phyloP scores from a whole-genome alignment of 2,888 invertebrate genomes.

The Megalurothrips usitatus region DNA sequence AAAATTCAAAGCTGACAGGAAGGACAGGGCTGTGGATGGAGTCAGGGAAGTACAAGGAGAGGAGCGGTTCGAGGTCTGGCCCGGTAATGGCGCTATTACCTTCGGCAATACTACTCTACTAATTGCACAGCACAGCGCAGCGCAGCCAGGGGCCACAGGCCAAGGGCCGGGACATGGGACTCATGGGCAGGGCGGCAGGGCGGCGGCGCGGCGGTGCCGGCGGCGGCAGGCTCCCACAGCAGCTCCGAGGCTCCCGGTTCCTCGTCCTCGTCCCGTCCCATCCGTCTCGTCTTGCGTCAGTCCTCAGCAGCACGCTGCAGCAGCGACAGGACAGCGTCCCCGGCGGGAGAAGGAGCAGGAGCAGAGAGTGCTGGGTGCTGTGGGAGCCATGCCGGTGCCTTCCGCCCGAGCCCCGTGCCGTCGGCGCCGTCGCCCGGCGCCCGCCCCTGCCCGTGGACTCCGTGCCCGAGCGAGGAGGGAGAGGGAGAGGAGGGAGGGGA shows the following conservation, averaged over 20 bases:
- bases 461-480: not conserved
- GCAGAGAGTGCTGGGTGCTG: conserved; percentile 27
- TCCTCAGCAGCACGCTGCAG: conserved; percentile 40
- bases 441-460: conserved; percentile 20
- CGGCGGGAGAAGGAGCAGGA: not conserved
- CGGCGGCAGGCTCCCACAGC: not conserved
- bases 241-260: not conserved
- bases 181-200: not conserved
- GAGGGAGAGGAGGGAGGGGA: conserved; percentile 29
- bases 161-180: not conserved
- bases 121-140: not conserved
- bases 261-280: not conserved
- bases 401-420: conserved; percentile 30
- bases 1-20: too few relatives aligned
- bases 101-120: conserved; percentile 9
- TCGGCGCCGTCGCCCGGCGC: conserved; percentile 26
- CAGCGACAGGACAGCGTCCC: conserved; percentile 34
- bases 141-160: not conserved
- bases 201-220: not conserved
- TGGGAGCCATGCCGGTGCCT: too few relatives aligned
- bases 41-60: too few relatives aligned
- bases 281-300: not conserved
- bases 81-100: conserved; percentile 21
- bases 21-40: too few relatives aligned
- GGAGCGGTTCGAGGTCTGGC: not conserved